Evolutionary conservation across 2,797 vertebrate genomes (phyloP), one percentile per base, ranked within the genome.

Genomic region (Pseudochirops corinnae): DNA sequence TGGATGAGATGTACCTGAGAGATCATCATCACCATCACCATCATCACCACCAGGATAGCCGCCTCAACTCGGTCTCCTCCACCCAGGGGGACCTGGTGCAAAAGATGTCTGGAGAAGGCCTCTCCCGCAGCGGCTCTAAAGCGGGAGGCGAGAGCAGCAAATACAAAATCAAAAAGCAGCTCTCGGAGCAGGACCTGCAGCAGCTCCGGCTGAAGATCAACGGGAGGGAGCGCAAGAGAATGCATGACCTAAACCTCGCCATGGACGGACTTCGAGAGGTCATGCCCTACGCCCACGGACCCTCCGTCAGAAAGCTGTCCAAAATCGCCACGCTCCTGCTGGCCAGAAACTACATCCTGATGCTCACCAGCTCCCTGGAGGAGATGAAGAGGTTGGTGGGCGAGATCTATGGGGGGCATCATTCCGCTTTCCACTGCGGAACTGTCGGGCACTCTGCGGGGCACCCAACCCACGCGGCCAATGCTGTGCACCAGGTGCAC

Each of bases 301-400:
- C 99, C 39, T 99, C 99, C 1, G 99, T 99, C 97, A 98, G 99
- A 91, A 99, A 99, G 98, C 99, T 99, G 98, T 99, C 99, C 98
- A 99, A 99, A 98, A 99, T 99, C 96, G 99, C 99, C 97, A 99
- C 99, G 4, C 99, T 99, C 46, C 99, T 99, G 62, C 99, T 99
- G 33, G 99, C 99, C 98, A 99, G 99, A 99, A 99, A 99, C 99
- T 99, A 99, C 98, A 99, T 99, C 98, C 98, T 99, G 98, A 99
- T 99, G 99, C 99, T 99, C 97, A 99, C 98, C 97, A 99, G 99
- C 99, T 99, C 99, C 95, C 96, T 99, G 98, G 99, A 99, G 98
- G 99, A 99, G 99, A 99, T 99, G 99, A 99, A 99, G 99, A 98
- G 99, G 97, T 98, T 99, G 97, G 99, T 99, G 90, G 99, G 99